phyloP scores from a whole-genome alignment of 2,888 invertebrate genomes.

The Perdita meconis region DNA sequence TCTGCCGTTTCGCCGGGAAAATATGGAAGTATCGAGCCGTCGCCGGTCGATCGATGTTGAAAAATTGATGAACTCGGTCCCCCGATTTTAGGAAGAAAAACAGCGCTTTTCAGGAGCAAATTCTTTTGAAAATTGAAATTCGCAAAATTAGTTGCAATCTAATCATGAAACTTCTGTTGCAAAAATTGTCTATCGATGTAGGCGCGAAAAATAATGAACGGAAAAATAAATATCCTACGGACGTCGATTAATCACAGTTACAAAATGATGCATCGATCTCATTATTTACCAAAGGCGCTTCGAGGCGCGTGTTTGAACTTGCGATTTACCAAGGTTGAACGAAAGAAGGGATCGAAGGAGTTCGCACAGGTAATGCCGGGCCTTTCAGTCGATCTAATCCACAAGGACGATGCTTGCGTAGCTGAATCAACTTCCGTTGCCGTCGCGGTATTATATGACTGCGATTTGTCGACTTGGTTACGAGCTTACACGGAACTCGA shows the following conservation, averaged over 20 bases:
- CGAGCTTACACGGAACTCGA: slow-evolving; percentile 19
- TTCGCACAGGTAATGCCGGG: slow-evolving; percentile 51
- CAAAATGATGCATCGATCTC: background rate
- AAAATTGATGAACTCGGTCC: too few relatives aligned
- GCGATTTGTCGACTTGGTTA: slow-evolving; percentile 56
- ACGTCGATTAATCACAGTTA: slow-evolving; percentile 11
- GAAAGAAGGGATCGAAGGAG: slow-evolving; percentile 53
- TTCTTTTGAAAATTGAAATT: too few relatives aligned
- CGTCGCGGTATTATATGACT: slow-evolving; percentile 23
- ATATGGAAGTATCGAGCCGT: slow-evolving; percentile 13
- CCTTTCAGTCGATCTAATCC: slow-evolving; percentile 64
- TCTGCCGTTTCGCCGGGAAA: slow-evolving; percentile 19
- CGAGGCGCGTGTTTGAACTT: slow-evolving; percentile 62
- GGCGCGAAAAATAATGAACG: background rate
- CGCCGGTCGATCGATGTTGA: background rate
- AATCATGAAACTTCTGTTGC: too few relatives aligned
- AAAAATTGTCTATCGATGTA: too few relatives aligned
- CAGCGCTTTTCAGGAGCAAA: too few relatives aligned
- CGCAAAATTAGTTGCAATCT: too few relatives aligned
- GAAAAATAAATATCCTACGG: background rate
- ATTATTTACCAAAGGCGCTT: slow-evolving; percentile 21
- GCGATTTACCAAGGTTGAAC: slow-evolving; percentile 53
- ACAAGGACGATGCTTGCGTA: slow-evolving; percentile 72
- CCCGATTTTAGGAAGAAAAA: too few relatives aligned
- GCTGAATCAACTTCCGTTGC: slow-evolving; percentile 76